These are phyloP conservation scores for Vanessa tameamea DNA, from an alignment of 1,140 invertebrate genomes.

Conservation along the genomic window DNA sequence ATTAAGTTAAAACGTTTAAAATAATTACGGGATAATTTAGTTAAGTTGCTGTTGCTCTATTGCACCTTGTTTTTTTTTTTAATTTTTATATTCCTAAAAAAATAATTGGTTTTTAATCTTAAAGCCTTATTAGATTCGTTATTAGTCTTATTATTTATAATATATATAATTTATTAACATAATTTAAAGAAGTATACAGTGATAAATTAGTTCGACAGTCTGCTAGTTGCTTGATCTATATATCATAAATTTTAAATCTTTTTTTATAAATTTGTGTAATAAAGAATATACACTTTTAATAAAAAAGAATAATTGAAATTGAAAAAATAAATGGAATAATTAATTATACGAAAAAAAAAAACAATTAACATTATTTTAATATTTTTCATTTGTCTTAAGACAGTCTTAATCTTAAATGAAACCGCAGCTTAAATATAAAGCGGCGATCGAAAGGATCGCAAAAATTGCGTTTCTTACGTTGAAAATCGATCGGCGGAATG, in stretches of 20 bases:
- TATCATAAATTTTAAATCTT: no score
- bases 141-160: no score
- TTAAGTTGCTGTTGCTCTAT: slow-evolving; percentile 46
- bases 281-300: no score
- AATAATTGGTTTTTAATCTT: no score
- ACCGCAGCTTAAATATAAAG: slow-evolving; percentile 51
- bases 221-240: no score
- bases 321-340: neutral
- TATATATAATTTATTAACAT: no score
- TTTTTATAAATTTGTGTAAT: no score
- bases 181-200: no score
- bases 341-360: neutral
- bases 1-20: slow-evolving; percentile 76
- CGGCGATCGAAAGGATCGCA: slow-evolving; percentile 53
- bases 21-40: slow-evolving; percentile 72
- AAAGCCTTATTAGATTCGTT: no score
- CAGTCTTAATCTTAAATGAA: slow-evolving; percentile 35
- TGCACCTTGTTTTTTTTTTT: neutral
- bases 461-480: slow-evolving; percentile 62
- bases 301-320: neutral
- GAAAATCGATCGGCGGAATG: slow-evolving; percentile 54
- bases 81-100: neutral
- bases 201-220: no score
- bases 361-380: neutral
- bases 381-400: neutral